phyloP scores from a whole-genome alignment of 2,888 invertebrate species.

The Drosophila emarginata region DNA sequence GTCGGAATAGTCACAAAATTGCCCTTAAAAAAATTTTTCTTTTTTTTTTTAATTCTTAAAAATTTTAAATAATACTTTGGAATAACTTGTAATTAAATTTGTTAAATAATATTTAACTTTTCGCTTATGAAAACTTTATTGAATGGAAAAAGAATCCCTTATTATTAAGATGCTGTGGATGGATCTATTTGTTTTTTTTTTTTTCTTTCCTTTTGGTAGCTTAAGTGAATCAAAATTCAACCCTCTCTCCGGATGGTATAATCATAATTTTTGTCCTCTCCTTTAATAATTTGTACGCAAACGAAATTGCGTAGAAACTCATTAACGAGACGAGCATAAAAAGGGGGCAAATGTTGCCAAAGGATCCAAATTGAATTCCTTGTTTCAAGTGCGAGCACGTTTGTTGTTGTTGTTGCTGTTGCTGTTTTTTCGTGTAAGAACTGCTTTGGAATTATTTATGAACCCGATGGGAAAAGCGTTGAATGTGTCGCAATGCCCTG shows the following conservation, averaged over 20 bases:
- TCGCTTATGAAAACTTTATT: no score
- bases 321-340: slow-evolving; percentile 48
- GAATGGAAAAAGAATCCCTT: no score
- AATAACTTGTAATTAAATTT: no score
- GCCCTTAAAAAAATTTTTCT: no score
- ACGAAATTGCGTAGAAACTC: slow-evolving; percentile 75
- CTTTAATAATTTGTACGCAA: slow-evolving; percentile 62
- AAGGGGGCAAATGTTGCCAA: slow-evolving; percentile 9
- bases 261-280: slow-evolving; percentile 54
- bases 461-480: slow-evolving; percentile 76
- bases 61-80: no score
- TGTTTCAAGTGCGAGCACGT: slow-evolving; percentile 37
- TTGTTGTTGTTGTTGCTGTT: slow-evolving; percentile 26
- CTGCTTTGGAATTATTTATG: slow-evolving; percentile 79
- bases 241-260: background rate
- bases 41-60: no score
- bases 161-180: no score
- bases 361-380: slow-evolving; percentile 69
- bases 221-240: background rate
- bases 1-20: no score
- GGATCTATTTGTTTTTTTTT: no score
- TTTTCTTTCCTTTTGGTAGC: no score
- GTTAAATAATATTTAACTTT: no score
- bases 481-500: slow-evolving; percentile 80
- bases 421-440: slow-evolving; percentile 70